Percentiles rank a stretch among this genome's conserved stretches.
These are phyloP conservation scores for Andrena praecox DNA, from an alignment of 2,888 invertebrate genomes.

Conservation along the genomic window DNA sequence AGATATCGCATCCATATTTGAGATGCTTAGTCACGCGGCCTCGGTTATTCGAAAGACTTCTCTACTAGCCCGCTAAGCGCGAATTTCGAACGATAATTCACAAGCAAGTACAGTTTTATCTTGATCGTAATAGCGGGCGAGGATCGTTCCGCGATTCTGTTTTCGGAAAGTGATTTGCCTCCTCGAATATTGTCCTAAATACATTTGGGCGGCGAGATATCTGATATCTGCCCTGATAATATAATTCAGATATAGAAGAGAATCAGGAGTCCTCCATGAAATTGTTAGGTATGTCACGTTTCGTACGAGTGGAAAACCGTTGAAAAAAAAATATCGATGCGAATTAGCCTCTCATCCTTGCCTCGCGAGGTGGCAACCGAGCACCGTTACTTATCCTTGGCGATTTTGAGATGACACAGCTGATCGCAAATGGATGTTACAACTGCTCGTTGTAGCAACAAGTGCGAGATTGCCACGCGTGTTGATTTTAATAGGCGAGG, in stretches of 20 bases:
- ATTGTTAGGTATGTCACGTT: constrained; percentile 9
- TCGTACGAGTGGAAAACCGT: background rate
- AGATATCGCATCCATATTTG: constrained; percentile 71
- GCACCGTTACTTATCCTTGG: constrained; percentile 33
- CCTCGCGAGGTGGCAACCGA: background rate
- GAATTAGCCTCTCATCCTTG: constrained; percentile 19
- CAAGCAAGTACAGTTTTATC: background rate
- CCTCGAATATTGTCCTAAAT: constrained; percentile 15
- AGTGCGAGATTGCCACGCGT: background rate
- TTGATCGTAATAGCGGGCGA: background rate
- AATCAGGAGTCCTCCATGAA: background rate
- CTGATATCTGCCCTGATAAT: constrained; percentile 33
- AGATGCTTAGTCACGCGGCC: constrained; percentile 72
- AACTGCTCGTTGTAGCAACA: background rate
- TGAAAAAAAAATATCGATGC: constrained; percentile 23
- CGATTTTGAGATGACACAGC: constrained; percentile 31
- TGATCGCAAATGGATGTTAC: constrained; percentile 7
- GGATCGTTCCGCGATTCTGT: background rate
- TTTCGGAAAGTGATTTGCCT: background rate
- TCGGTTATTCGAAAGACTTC: constrained; percentile 63
- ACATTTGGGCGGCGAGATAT: constrained; percentile 39
- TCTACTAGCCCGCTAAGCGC: constrained; percentile 29
- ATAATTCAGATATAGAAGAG: constrained; percentile 14
- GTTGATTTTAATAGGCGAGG: background rate
- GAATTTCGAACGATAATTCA: constrained; percentile 18